Evolutionary conservation across 2,797 vertebrate species (phyloP).

Genomic region (Leuciscus waleckii): DNA sequence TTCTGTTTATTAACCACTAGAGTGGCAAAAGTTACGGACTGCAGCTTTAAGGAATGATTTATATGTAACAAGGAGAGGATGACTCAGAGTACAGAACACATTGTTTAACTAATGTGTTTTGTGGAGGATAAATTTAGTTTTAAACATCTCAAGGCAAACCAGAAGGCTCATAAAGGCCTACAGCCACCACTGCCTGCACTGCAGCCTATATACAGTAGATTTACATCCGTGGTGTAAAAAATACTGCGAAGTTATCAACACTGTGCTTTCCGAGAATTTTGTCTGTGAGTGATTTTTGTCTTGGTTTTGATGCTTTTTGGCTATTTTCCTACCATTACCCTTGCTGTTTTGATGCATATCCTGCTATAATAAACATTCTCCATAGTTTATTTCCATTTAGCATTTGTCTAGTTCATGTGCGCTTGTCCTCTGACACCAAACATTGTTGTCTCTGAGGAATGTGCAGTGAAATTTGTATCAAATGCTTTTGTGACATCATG

Average conservation of each 20-base stretch:
- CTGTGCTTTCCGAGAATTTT: conserved; percentile 16
- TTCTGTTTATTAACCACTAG: too few relatives aligned
- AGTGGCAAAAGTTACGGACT: too few relatives aligned
- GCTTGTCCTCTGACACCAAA: conserved; percentile 46
- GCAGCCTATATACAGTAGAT: not conserved
- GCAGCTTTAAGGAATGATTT: conserved; percentile 14
- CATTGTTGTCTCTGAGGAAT: conserved; percentile 47
- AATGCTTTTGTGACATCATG: conserved; percentile 52
- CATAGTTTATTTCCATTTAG: conserved; percentile 19
- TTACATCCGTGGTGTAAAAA: not conserved
- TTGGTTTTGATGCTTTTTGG: conserved; percentile 21
- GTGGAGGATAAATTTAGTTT: conserved; percentile 18
- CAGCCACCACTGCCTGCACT: not conserved
- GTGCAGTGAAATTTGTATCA: conserved; percentile 42
- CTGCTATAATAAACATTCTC: conserved; percentile 36
- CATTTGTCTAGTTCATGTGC: conserved; percentile 17
- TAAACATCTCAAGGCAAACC: not conserved
- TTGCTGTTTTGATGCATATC: conserved; percentile 42
- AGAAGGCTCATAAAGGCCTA: conserved; percentile 4
- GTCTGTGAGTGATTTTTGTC: conserved; percentile 21
- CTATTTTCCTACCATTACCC: conserved; percentile 41
- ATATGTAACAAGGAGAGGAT: not conserved
- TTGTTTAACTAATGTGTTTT: conserved; percentile 34
- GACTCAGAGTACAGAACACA: conserved; percentile 19
- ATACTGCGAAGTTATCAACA: not conserved